Evolutionary conservation across 1,140 invertebrate species (phyloP), one percentile per base, ranked within the genome.

Genomic region (Parapsyche elsis): DNA sequence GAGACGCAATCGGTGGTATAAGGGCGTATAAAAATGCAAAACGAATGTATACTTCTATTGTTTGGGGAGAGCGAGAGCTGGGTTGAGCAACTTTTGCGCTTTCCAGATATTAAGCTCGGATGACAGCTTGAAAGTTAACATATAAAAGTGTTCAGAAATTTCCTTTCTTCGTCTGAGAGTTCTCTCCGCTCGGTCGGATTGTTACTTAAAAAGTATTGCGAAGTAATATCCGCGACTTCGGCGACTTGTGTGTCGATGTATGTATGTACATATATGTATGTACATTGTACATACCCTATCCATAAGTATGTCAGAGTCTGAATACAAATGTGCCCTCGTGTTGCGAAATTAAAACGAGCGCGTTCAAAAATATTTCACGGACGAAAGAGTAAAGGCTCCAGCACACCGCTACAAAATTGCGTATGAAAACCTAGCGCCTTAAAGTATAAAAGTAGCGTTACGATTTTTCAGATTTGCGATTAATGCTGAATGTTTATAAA

Each of bases 111-210:
- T 80, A 80, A 80, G 73, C 74, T 71, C 14, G 59, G 79, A 76
- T 80, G 79, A 80, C 79, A 76, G 79, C 79, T 71, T 24, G 73
- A 71, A 77, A 80, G 79, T 80, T 80, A 80, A 80, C 79, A 77
- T 80, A 80, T 80, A 80, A 80, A 76, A 76, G 79, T 80, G 59
- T 76, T 80, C 73, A 21, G 79, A 77, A 70, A 76, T 38, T 80
- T 76, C 70, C 71, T 57, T 79, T 79, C 78, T 57, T 73, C 16
- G 23, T 79, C 23, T 19, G 53, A 23, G 16, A 44, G n/a, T 74
- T 23, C 67, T n/a, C 57, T 71, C 24, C 67, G 24, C 21, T 38
- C 79, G 59, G 78, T 71, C 57, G 67, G 71, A 14, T 80, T 74
- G 73, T 38, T 70, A 26, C 49, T 76, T 64, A 67, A 76, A 80